These are phyloP conservation scores for Sinocyclocheilus anshuiensis DNA, from an alignment of 2,113 vertebrate species.

Conservation along the genomic window DNA sequence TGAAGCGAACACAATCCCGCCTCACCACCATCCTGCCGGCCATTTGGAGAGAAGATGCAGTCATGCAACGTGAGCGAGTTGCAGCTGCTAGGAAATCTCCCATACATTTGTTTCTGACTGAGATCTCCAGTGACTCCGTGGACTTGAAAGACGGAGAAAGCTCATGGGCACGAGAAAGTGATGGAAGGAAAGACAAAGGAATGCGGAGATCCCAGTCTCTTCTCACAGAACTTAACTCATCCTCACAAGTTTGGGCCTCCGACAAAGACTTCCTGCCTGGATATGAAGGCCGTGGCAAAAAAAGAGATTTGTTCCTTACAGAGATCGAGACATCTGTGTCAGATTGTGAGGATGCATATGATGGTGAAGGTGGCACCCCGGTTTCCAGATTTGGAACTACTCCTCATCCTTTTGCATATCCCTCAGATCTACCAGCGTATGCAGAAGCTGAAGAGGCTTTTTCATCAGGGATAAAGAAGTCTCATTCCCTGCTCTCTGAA, in stretches of 20 bases:
- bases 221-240: slow-evolving; percentile 73
- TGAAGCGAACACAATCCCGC: slow-evolving; percentile 80
- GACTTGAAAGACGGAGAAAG: slow-evolving; percentile 65
- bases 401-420: slow-evolving; percentile 64
- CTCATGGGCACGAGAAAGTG: slow-evolving; percentile 60
- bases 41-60: slow-evolving; percentile 79
- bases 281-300: slow-evolving; percentile 47
- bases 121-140: slow-evolving; percentile 72
- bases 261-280: slow-evolving; percentile 54
- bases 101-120: slow-evolving; percentile 80
- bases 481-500: slow-evolving; percentile 72
- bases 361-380: slow-evolving; percentile 63
- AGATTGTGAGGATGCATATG: slow-evolving; percentile 62
- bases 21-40: slow-evolving; percentile 78
- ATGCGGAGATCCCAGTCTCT: slow-evolving; percentile 75
- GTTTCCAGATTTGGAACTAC: slow-evolving; percentile 72
- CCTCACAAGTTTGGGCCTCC: slow-evolving; percentile 61
- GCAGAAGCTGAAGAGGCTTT: slow-evolving; percentile 71
- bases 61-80: slow-evolving; percentile 69
- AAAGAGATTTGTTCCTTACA: slow-evolving; percentile 77
- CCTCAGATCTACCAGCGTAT: slow-evolving; percentile 65
- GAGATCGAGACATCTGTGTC: slow-evolving; percentile 74
- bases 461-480: slow-evolving; percentile 71
- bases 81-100: slow-evolving; percentile 74
- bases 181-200: slow-evolving; percentile 58